Base-by-base conservation (phyloP, 2,888 invertebrate genomes). In the Polyommatus iphigenia region DNA sequence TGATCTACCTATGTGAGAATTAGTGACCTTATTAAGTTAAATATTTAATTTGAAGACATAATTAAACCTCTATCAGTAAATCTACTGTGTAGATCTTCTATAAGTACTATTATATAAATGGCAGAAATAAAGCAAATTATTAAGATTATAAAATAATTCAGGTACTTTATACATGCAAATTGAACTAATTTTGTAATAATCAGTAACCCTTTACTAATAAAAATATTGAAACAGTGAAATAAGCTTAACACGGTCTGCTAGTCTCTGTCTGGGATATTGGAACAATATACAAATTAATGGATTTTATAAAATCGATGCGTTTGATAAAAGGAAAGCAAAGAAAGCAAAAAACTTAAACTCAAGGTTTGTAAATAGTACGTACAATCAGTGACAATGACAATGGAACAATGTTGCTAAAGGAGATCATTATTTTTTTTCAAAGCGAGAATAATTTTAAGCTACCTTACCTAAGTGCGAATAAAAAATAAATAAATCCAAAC, bases 1-100 rank as follows among this genome's bases (percentile, higher is more conserved):
- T 75, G 24, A 54, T 54, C 54, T 54, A 75, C 75, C 75, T 75
- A 54, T 54, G 54, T 75, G 75, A 75, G 75, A 75, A 75, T 29
- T 20, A 50, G 73, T 73, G 67, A 29, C 67, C 32, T 24, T 46
- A 13, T 15, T 46, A 18, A 75, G 18, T 54, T 54, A 46, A 73
- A 73, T 24, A 54, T 50, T 75, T 29, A 24, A 29, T 54, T 46
- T 29, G 0, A 29, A 20, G 6, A 24, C 46, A 29, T 4, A 24
- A 29, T 15, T 15, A 67, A 67, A 67, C 54, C 54, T 5, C 4
- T 50, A 15, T n/a, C 50, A 4, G 50, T 1, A 50, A 15, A 50
- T 59, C 59, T 59, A 20, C 8, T 59, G 20, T 59, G 54, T 54
- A 54, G 54, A 18, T 4, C 54, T 4, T 54, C 1, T 54, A 18